Base-by-base conservation (phyloP, 2,113 vertebrate genomes). In the Cinclus mexicanus region DNA sequence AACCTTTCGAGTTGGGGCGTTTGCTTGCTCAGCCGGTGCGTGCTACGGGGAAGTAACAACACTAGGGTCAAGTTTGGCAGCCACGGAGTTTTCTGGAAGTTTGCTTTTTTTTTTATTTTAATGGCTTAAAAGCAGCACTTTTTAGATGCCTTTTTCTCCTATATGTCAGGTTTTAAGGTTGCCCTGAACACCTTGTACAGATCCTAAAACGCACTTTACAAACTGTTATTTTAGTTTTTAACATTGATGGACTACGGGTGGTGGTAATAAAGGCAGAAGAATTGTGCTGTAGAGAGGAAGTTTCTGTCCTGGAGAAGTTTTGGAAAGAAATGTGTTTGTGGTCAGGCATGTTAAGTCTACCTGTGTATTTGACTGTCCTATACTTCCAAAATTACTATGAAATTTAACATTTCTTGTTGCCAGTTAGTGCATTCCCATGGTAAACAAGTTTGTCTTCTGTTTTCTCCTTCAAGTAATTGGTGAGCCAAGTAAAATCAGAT, bases 111-210 rank as follows among this genome's bases (percentile, higher is more conserved):
- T 57, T 87, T 60, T 29, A 3, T 79, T 79, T 69, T 33, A 44
- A 10, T n/a, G n/a, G 41, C 26, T 56, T 65, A 10, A 37, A 77
- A 80, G 71, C 33, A 59, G 67, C 8, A 3, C 42, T 53, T 37
- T 37, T 37, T 24, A 3, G 33, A 7, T 35, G 44, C 26, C 33
- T 59, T 75, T 65, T 63, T 53, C 35, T 37, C 46, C 44, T 3
- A 0, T 16, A 0, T 6, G 2, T 41, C 5, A 3, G 11, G 11
- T 59, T 74, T 24, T 68, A 0, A 26, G 24, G 21, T 65, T 88
- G 28, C 26, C n/a, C 55, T 24, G 10, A n/a, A 8, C 19, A 11
- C 26, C n/a, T 3, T 2, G 10, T 46, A 5, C 42, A 23, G 57
- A 44, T 41, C 57, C 80, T 56, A 35, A 83, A 89, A 47, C 31